Base-by-base conservation (phyloP, 2,888 invertebrate species). In the Phania funesta region DNA sequence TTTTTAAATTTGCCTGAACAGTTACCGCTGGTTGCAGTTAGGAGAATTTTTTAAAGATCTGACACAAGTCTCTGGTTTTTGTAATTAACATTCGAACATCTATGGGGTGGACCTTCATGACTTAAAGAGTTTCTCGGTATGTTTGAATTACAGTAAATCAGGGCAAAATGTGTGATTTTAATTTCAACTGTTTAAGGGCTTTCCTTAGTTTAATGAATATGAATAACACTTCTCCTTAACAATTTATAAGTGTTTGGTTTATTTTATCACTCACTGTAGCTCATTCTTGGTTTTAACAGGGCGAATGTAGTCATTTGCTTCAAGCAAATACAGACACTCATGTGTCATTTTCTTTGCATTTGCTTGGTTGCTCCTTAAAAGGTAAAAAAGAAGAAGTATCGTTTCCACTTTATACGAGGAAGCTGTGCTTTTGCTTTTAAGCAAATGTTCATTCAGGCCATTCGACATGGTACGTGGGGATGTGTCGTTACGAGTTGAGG, bases 341-440 rank as follows among this genome's bases (percentile, higher is more conserved):
- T 71, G 71, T 79, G 78, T 79, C 78, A 73, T 79, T 65, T 73
- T 73, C 71, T 65, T 67, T 67, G 70, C 64, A 78, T 73, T 81
- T 73, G 67, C 52, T 62, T 58, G 81, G 76, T 73, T 81, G 71
- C 82, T 75, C 75, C 70, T 78, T 70, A 78, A 75, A 75, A 70
- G 70, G 62, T 54, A 24, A 29, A 38, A 22, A 56, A 65, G 6
- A 18, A 24, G 16, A 56, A 32, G 8, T 29, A 54, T 62, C 13
- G 16, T 48, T 60, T n/a, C 32, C 9, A 13, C 22, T 41, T 29
- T 46, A 62, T 32, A 52, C 48, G 38, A 38, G 35, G 78, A 78
- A 70, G 65, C 70, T 60, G 74, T 70, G 62, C 26, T 56, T 70
- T 64, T 64, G 77, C 74, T 58, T 82, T 77, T 74, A 77, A 68